Evolutionary conservation across 2,113 vertebrate species (phyloP), one percentile per base, ranked within the genome.

Genomic region (Corapipo altera): DNA sequence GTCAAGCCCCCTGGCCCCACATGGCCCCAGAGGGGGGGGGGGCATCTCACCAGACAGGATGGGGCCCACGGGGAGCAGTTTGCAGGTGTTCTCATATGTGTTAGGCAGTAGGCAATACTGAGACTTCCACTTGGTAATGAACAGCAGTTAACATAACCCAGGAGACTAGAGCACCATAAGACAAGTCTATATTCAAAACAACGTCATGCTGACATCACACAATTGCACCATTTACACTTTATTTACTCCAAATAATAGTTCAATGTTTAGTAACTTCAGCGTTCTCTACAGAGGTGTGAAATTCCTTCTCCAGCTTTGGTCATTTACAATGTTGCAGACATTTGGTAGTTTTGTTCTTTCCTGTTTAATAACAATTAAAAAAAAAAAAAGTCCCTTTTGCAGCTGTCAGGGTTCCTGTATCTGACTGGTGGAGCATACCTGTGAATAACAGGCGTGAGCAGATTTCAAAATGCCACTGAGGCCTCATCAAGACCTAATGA

Each of bases 121-220:
- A 97, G 95, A 97, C 91, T 97, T 97, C 95, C 96, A 96, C 97
- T 97, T 89, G 94, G 96, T 93, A 98, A 98, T 97, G 97, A 97
- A 98, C 97, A 98, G 98, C 97, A 96, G 98, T 93, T 97, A 98
- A 97, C 96, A 98, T 92, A 96, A 97, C 97, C 98, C 97, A 97
- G 98, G 97, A 98, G 97, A 98, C 97, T 97, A 96, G 97, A 98
- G 98, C 98, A 98, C 98, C 98, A 96, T 97, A 97, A 98, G 97
- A 98, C 96, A 98, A 98, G 89, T 97, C 97, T 98, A 98, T 97
- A 98, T 91, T 98, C 97, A 97, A 97, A 98, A 98, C 97, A 97
- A 98, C 58, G 84, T 97, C 98, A 98, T 98, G 98, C 98, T 97
- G 97, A 98, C 98, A 97, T 95, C 97, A 98, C 97, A 98, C 95